phyloP scores from a whole-genome alignment of 1,140 invertebrate species.

The Frieseomelitta varia region DNA sequence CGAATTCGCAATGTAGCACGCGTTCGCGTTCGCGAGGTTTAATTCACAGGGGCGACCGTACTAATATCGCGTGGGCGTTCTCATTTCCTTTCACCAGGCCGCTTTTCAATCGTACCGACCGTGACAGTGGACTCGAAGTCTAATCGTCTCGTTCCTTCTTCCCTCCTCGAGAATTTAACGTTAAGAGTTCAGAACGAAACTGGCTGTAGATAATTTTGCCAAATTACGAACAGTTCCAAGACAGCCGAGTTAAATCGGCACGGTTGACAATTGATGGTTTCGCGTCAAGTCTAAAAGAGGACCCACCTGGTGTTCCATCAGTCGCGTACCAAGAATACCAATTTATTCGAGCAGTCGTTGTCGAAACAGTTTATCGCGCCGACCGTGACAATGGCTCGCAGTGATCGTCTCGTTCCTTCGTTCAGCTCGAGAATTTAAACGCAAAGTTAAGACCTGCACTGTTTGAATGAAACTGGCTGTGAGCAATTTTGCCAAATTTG shows the following conservation, averaged over 20 bases:
- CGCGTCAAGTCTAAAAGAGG: background rate
- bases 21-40: conserved; percentile 38
- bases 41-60: conserved; percentile 63
- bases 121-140: conserved; percentile 51
- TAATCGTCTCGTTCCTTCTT: background rate
- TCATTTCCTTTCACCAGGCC: conserved; percentile 71
- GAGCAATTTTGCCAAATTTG: too few relatives aligned
- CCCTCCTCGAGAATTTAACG: background rate
- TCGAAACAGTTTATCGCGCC: too few relatives aligned
- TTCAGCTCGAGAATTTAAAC: too few relatives aligned
- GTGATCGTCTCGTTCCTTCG: too few relatives aligned
- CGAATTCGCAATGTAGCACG: conserved; percentile 56
- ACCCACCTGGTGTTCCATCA: background rate
- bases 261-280: background rate
- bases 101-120: conserved; percentile 55
- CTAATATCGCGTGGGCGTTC: conserved; percentile 72
- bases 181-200: background rate
- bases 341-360: too few relatives aligned
- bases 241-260: too few relatives aligned
- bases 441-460: too few relatives aligned
- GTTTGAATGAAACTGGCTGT: too few relatives aligned
- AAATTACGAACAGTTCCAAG: background rate
- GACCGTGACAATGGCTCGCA: too few relatives aligned
- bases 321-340: background rate
- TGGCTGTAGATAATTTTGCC: too few relatives aligned